A percentile compares a stretch with the other conserved stretches of the same genome.
Evolutionary conservation across 2,113 vertebrate species (phyloP).

Genomic region (Jaculus jaculus): DNA sequence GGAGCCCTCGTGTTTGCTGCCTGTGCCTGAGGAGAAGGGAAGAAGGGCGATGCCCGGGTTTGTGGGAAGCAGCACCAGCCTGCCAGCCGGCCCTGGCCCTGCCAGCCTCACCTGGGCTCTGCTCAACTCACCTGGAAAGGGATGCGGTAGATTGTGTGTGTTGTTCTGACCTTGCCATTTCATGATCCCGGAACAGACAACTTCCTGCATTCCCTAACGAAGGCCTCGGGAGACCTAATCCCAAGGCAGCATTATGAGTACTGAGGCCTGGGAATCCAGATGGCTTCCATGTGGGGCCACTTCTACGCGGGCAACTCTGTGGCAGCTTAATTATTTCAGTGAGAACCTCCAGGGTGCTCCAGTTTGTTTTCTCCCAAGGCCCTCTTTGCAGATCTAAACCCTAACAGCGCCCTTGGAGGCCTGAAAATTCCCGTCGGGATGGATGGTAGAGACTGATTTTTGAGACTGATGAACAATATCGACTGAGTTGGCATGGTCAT

Average conservation of each 20-base stretch:
- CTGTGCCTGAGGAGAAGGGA: neutral
- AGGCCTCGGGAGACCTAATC: neutral
- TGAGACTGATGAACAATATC: constrained; percentile 51
- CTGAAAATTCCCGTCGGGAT: constrained; percentile 38
- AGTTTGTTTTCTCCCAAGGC: constrained; percentile 24
- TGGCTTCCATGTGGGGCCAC: neutral
- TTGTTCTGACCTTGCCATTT: neutral
- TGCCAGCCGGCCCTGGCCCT: neutral
- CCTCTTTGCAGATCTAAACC: constrained; percentile 39
- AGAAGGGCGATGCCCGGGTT: neutral
- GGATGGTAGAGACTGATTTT: constrained; percentile 44
- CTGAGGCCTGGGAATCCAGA: constrained; percentile 32
- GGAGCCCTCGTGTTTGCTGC: neutral
- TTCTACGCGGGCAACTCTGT: neutral
- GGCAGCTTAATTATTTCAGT: constrained; percentile 51
- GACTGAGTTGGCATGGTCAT: neutral
- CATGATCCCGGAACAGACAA: neutral
- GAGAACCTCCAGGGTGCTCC: constrained; percentile 44
- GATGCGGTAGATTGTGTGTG: neutral
- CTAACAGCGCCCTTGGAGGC: constrained; percentile 48
- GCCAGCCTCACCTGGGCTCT: too few relatives aligned
- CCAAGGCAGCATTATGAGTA: neutral
- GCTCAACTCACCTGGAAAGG: neutral
- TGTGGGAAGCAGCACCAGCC: neutral
- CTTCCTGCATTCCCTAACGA: neutral